phyloP scores from a whole-genome alignment of 2,113 vertebrate genomes.

The Nestor notabilis region DNA sequence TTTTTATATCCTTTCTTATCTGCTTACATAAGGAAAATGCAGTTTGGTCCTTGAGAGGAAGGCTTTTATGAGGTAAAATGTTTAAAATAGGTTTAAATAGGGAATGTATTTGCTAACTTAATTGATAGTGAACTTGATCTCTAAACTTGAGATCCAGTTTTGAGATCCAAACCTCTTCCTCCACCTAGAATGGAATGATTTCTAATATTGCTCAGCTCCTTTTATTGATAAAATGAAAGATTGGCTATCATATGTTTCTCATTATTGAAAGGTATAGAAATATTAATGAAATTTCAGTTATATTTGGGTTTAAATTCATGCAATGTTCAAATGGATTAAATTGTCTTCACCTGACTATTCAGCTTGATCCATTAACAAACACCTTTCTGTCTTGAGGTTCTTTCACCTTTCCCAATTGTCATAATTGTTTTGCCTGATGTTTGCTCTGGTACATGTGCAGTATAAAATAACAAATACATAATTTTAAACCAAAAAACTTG shows the following conservation, averaged over 20 bases:
- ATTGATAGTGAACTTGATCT: neutral
- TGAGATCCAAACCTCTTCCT: neutral
- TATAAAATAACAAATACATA: neutral
- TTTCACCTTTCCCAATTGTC: neutral
- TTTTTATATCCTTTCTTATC: neutral
- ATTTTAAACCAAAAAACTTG: neutral
- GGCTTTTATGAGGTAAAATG: neutral
- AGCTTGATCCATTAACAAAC: neutral
- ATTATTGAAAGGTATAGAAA: neutral
- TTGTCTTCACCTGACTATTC: neutral
- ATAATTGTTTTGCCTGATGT: neutral
- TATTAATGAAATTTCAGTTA: neutral
- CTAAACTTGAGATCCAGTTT: neutral
- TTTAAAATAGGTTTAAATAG: neutral
- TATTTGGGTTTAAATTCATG: neutral
- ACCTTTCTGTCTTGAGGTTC: neutral
- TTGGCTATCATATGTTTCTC: neutral
- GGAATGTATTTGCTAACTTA: neutral
- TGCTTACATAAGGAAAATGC: neutral
- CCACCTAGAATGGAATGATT: neutral
- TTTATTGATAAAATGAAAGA: neutral
- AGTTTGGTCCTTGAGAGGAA: neutral
- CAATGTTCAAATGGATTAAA: neutral
- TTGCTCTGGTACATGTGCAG: neutral
- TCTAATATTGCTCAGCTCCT: neutral